A percentile compares a stretch with the other conserved stretches of the same genome.
Evolutionary conservation across 2,113 vertebrate genomes (phyloP).

Genomic region (Urocitellus parryii): DNA sequence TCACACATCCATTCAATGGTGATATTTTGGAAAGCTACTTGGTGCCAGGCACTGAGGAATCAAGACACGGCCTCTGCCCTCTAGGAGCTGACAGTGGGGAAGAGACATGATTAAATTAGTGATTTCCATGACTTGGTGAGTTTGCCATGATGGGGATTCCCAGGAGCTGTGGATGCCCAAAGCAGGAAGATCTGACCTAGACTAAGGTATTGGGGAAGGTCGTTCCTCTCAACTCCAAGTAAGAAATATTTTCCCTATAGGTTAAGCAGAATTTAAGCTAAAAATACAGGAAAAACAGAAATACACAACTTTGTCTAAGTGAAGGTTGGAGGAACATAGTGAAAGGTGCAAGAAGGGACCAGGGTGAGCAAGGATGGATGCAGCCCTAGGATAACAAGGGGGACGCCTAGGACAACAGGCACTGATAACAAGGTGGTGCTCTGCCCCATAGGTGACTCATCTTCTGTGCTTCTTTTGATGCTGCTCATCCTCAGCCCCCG

Average conservation of each 20-base stretch:
- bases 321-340: not conserved
- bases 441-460: not conserved
- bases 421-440: not conserved
- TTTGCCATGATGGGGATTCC: not conserved
- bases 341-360: not conserved
- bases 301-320: not conserved
- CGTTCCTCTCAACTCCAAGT: not conserved
- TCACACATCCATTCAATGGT: not conserved
- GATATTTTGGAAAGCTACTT: not conserved
- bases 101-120: not conserved
- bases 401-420: not conserved
- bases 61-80: not conserved
- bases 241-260: not conserved
- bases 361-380: not conserved
- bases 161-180: not conserved
- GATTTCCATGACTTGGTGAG: not conserved
- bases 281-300: not conserved
- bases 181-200: not conserved
- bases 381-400: not conserved
- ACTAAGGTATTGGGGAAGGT: not conserved
- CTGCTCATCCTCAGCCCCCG: not conserved
- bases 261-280: not conserved
- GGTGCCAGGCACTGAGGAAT: not conserved
- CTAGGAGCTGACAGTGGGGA: not conserved
- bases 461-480: not conserved